Conservation (phyloP, 1,140 invertebrate genomes). For the Drosophila malerkotliana region DNA sequence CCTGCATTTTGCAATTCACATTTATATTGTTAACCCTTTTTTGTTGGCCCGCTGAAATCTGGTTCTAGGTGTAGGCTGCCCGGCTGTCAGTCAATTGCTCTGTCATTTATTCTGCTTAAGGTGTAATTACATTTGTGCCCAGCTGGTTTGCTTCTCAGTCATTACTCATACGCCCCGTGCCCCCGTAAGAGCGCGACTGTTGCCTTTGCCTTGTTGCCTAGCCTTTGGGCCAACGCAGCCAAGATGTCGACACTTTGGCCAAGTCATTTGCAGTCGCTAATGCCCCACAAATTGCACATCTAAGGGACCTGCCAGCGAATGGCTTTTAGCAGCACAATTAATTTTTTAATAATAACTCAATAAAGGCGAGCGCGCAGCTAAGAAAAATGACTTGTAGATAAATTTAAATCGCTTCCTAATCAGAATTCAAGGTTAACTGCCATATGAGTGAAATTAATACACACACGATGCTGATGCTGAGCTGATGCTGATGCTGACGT, state of each 20-base stretch:
- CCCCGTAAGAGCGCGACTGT: neutral
- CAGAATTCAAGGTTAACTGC: constrained; percentile 75
- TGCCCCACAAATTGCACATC: constrained; percentile 63
- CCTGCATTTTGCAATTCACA: neutral
- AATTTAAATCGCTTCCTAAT: constrained; percentile 80
- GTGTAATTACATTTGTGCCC: constrained; percentile 66
- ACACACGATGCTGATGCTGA: constrained; percentile 11
- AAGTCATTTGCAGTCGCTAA: constrained; percentile 73
- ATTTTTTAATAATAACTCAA: constrained; percentile 72
- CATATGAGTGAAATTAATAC: constrained; percentile 79
- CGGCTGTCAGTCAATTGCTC: constrained; percentile 23
- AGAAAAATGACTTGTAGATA: constrained; percentile 71
- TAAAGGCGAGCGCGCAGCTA: constrained; percentile 39
- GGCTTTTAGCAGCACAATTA: constrained; percentile 75
- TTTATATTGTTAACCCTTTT: constrained; percentile 3
- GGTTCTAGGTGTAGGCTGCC: constrained; percentile 17
- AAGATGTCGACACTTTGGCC: constrained; percentile 65
- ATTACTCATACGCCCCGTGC: constrained; percentile 76
- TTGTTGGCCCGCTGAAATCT: neutral
- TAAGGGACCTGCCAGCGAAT: constrained; percentile 40
- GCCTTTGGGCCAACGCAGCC: constrained; percentile 43
- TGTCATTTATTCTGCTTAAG: constrained; percentile 47
- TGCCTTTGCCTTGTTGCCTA: constrained; percentile 36
- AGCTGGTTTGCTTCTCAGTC: constrained; percentile 64
- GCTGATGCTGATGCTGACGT: constrained; percentile 29